A percentile compares a stretch with the other conserved stretches of the same genome.
phyloP scores from a whole-genome alignment of 92 coral and sea anemone species.

The Porites evermanni region DNA sequence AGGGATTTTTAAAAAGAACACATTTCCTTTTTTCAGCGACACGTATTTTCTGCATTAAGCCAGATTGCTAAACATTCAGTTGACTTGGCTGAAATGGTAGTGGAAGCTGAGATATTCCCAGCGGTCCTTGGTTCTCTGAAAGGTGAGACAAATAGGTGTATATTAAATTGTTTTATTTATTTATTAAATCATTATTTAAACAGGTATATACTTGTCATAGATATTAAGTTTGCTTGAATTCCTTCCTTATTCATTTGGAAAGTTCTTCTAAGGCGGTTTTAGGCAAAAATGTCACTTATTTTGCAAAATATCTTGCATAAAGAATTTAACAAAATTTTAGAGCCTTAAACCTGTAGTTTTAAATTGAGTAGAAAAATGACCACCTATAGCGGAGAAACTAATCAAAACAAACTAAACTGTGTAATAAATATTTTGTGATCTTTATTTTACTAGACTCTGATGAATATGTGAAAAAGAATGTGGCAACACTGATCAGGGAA shows the following conservation, averaged over 20 bases:
- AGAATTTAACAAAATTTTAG: no score
- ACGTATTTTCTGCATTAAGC: constrained; percentile 96
- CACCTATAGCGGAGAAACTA: no score
- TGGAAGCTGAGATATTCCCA: constrained; percentile 98
- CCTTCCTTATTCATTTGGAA: no score
- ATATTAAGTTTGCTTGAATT: neutral
- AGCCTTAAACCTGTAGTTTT: no score
- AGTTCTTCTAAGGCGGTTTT: no score
- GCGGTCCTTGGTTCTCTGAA: constrained; percentile 91
- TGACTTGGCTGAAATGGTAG: constrained; percentile 99
- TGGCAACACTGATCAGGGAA: constrained; percentile 97
- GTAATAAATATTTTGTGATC: neutral
- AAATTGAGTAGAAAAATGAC: no score
- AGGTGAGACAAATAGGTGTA: constrained; percentile 55
- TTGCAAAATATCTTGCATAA: no score
- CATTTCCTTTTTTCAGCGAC: constrained; percentile 66
- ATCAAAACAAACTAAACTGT: neutral
- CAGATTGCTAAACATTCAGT: constrained; percentile 98
- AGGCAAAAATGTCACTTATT: no score
- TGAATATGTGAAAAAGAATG: constrained; percentile 97
- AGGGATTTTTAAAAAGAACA: neutral
- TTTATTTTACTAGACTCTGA: constrained; percentile 70
- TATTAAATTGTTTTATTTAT: no score
- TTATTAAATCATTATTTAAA: neutral
- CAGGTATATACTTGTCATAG: neutral